Evolutionary conservation across 1,140 invertebrate species (phyloP), one percentile per base, ranked within the genome.

Genomic region (Littorina saxatilis): DNA sequence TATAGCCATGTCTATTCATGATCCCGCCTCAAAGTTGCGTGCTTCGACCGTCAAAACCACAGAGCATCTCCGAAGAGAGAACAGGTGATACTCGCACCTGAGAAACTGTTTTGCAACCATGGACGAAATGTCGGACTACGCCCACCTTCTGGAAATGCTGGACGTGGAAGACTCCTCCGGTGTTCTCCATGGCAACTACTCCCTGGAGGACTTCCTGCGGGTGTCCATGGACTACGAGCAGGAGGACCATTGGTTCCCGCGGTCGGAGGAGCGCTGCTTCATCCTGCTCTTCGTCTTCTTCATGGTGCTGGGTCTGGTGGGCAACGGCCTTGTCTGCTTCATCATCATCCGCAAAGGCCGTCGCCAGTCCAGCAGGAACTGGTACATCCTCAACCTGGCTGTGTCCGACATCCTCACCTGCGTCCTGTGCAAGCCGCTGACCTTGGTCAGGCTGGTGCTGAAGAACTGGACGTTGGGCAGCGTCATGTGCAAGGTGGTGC

Each of bases 341-440:
- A 91, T 93, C 72, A 90, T 93, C 2, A 79, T 87, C 23, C 76
- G 90, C 23, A 90, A 89, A 43, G 88, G 89, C 37, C 76, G 84
- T 32, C 85, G 90, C 83, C 86, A 91, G 74, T 92, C 92, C 2
- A 87, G 88, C 32, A 79, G 91, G 66, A 93, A 93, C 84, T 88
- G 92, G 76, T 87, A 86, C 82, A 93, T 93, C 79, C 90, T 93
- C 2, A 93, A 93, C 82, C 83, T 93, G n/a, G 91, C 92, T n/a
- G 43, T 92, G 13, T 91, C 90, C 2, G 93, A 93, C 83, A 87
- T 93, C 63, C 85, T 92, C 20, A 85, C 91, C 66, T 90, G 88
- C 76, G 78, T 87, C 2, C 83, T 88, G 23, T 89, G 89, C 82
- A 87, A 92, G 73, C 92, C 92, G 0, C 90, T 93, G 75, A 86